Percentiles rank a stretch among this genome's conserved stretches.
Evolutionary conservation across 2,888 invertebrate species (phyloP).

Genomic region (Drosophila anomelani): DNA sequence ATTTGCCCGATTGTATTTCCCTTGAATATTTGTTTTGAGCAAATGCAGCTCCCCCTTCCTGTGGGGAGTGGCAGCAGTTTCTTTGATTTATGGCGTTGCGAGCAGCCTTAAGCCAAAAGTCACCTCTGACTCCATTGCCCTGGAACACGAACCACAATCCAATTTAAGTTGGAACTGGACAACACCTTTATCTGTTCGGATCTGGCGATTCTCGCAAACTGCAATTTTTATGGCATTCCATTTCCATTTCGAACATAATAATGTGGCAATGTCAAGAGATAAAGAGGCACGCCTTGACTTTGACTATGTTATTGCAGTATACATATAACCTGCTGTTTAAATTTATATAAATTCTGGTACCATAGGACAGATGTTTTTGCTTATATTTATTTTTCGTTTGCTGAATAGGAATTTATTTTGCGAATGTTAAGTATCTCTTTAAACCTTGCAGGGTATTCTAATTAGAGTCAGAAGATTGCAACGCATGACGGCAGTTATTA

Average conservation of each 20-base stretch:
- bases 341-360: background rate
- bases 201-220: conserved; percentile 25
- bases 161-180: conserved; percentile 31
- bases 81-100: conserved; percentile 34
- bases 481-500: background rate
- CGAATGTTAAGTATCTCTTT: background rate
- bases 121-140: conserved; percentile 47
- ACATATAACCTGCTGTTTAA: background rate
- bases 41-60: conserved; percentile 9
- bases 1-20: conserved; percentile 37
- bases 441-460: background rate
- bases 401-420: conserved; percentile 11
- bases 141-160: conserved; percentile 57
- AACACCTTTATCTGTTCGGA: conserved; percentile 19
- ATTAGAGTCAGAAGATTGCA: background rate
- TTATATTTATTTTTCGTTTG: conserved; percentile 5
- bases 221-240: conserved; percentile 53
- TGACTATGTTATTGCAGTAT: conserved; percentile 6
- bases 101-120: conserved; percentile 30
- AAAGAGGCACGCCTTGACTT: conserved; percentile 56
- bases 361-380: conserved; percentile 13
- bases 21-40: conserved; percentile 13
- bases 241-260: conserved; percentile 33
- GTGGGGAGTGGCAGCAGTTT: conserved; percentile 31
- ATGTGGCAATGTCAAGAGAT: conserved; percentile 63